Evolutionary conservation across 2,113 vertebrate species (phyloP), one percentile per base, ranked within the genome.

Genomic region (Phaethornis superciliosus): DNA sequence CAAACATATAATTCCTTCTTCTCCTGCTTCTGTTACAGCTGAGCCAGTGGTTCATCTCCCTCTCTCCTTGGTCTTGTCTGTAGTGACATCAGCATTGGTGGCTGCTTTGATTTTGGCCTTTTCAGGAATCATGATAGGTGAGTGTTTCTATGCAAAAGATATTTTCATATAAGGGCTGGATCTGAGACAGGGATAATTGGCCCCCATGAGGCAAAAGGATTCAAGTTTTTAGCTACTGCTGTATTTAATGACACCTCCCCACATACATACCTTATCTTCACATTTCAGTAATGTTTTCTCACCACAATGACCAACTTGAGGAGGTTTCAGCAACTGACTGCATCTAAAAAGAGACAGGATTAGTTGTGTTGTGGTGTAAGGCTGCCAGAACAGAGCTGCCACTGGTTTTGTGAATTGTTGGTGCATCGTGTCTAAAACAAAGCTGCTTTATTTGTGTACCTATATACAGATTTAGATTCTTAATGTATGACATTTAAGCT

Each of bases 61-160:
- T 1, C 98, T 99, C 67, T 99, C 99, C 16, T 97, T 99, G 96
- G 98, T 98, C 55, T 98, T 99, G 77, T 99, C 99, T 0, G 99
- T 99, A 26, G 99, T 99, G 81, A 99, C 99, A 30, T 99, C 99
- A 4, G 99, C 99, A 28, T 97, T 99, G 90, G 99, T 99, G 84
- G 99, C 99, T 15, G 99, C 98, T 79, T 98, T 99, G 32, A 98
- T 99, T 95, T 97, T 99, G 95, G 99, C 98, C 15, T 99, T 99
- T 95, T 99, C 99, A 0, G 99, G 99, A 71, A 99, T 99, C 96
- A 99, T 99, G 99, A 99, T 99, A 84, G 99, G 99, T 99, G 94
- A 98, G 99, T 98, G 69, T 59, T 81, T 91, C 55, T 85, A 72
- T 60, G 49, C 49, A 59, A 69, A 89, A 69, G 65, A 27, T 60